Conservation (phyloP, 2,888 invertebrate genomes). For the Crematogaster levior region DNA sequence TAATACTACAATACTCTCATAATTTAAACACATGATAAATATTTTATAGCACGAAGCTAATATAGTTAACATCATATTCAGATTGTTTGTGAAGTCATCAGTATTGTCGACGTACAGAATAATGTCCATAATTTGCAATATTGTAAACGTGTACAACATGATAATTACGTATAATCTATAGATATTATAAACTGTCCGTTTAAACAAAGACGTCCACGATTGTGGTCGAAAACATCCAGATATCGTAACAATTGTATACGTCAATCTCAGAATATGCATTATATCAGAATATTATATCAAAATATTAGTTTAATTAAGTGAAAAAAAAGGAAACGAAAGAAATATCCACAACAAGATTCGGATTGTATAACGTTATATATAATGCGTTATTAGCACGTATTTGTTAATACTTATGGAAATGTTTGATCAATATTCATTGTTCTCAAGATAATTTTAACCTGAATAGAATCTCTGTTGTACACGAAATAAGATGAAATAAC, state of each 20-base stretch:
- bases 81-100: slow-evolving; percentile 60
- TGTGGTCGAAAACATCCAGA: slow-evolving; percentile 64
- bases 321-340: background rate
- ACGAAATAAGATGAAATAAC: background rate
- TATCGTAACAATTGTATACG: slow-evolving; percentile 44
- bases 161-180: slow-evolving; percentile 48
- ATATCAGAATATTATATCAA: background rate
- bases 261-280: slow-evolving; percentile 53
- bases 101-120: slow-evolving; percentile 23
- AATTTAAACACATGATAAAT: slow-evolving; percentile 51
- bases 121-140: slow-evolving; percentile 58
- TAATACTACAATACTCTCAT: slow-evolving; percentile 18
- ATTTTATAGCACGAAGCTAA: slow-evolving; percentile 58
- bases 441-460: background rate
- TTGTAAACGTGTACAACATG: slow-evolving; percentile 40
- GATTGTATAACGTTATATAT: background rate
- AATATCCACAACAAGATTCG: background rate
- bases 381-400: background rate
- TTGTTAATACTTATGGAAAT: background rate
- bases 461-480: background rate
- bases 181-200: slow-evolving; percentile 52
- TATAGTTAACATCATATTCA: slow-evolving; percentile 59
- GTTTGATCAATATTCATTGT: background rate
- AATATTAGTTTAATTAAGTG: background rate
- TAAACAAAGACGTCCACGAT: slow-evolving; percentile 52